Conservation (phyloP, 1,140 invertebrate genomes). For the Cepaea nemoralis region DNA sequence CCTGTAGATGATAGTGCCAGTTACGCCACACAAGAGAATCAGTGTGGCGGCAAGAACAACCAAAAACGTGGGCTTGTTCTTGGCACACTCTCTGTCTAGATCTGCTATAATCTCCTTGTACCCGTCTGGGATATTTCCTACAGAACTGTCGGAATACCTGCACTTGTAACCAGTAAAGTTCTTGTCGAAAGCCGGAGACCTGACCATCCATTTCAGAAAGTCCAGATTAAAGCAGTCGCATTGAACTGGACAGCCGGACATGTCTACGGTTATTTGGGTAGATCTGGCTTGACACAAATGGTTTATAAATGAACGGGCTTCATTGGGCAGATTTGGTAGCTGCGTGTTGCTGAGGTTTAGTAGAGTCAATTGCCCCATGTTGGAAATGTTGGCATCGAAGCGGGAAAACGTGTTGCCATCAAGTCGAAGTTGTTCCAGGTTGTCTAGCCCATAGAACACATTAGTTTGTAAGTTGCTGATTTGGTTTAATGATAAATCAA, state of each 20-base stretch:
- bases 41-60: background rate
- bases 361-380: background rate
- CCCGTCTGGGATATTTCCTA: background rate
- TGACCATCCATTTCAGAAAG: slow-evolving; percentile 23
- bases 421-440: background rate
- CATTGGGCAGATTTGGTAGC: background rate
- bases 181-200: background rate
- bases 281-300: background rate
- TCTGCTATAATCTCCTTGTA: background rate
- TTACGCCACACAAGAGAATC: background rate
- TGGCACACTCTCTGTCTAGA: slow-evolving; percentile 10
- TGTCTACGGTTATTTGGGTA: background rate
- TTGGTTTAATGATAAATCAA: background rate
- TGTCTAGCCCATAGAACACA: background rate
- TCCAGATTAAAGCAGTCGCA: slow-evolving; percentile 22
- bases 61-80: slow-evolving; percentile 1
- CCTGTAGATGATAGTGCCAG: background rate
- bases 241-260: slow-evolving; percentile 6
- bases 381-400: slow-evolving; percentile 3
- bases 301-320: background rate
- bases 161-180: slow-evolving; percentile 4
- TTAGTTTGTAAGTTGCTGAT: background rate
- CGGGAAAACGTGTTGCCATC: background rate
- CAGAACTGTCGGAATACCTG: background rate
- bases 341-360: slow-evolving; percentile 5